Base-by-base conservation (phyloP, 2,888 invertebrate species). In the Phyto melanocephala region DNA sequence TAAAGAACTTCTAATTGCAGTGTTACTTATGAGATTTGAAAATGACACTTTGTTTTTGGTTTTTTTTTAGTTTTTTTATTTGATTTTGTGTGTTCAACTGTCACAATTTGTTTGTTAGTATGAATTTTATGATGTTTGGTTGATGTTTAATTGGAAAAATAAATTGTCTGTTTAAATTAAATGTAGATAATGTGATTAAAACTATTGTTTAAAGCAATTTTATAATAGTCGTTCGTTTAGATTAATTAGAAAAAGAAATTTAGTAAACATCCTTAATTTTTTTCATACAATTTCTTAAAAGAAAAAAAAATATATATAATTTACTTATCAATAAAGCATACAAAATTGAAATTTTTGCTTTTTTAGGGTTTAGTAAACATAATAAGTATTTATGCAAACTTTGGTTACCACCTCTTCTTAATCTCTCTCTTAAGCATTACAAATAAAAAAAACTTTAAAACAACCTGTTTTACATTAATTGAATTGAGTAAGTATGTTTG, bases 1-100 rank as follows among this genome's bases (percentile, higher is more conserved):
- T 11, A 71, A 75, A 75, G 63, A 80, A 70, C 70, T 67, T 77
- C 81, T 81, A 81, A 81, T 81, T 81, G 71, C 81, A 76, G 71
- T 72, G 71, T 77, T 60, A 52, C 81, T 77, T 81, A 60, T 71
- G 76, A 81, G 81, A 77, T 81, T 81, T 77, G 77, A 77, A 76
- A 81, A 77, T 77, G 70, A 77, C 76, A 77, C 77, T 81, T 77
- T 67, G 65, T 71, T 70, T 22, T 71, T 28, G 28, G 28, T n/a
- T n/a, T n/a, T n/a, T n/a, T n/a, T n/a, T n/a, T n/a, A n/a, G n/a
- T n/a, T n/a, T n/a, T 65, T n/a, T n/a, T n/a, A n/a, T n/a, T 74
- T 68, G 54, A 47, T 15, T 37, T 63, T 62, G 62, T 58, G 70
- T 56, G 24, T 63, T 28, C 28, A 33, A 6, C 13, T 63, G 28